These are phyloP conservation scores for Pseudococcus jackbeardsleyi DNA, from an alignment of 2,888 invertebrate species.

Conservation along the genomic window DNA sequence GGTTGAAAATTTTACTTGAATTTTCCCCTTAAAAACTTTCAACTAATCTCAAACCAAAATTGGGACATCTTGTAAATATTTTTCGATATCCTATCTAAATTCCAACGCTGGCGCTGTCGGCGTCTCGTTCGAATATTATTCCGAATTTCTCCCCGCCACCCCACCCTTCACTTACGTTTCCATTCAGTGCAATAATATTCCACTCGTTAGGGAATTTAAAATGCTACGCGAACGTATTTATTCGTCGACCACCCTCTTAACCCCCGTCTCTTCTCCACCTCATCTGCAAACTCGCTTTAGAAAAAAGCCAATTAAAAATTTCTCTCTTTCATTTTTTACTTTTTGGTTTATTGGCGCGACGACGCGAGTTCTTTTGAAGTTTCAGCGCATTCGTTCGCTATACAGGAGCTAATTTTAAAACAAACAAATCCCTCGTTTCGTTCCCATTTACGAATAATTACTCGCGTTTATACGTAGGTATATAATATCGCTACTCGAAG, in stretches of 20 bases:
- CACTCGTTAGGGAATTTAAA: neutral
- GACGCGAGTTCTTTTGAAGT: conserved; percentile 13
- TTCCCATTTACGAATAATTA: conserved; percentile 35
- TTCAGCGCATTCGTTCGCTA: neutral
- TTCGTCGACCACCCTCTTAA: neutral
- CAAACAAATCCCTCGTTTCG: conserved; percentile 30
- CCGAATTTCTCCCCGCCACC: too few relatives aligned
- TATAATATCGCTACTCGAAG: neutral
- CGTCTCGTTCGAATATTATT: too few relatives aligned
- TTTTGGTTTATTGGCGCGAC: neutral
- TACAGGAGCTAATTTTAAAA: conserved; percentile 8
- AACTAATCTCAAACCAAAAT: too few relatives aligned
- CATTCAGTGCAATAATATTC: neutral
- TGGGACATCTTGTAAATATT: too few relatives aligned
- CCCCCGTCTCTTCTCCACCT: neutral
- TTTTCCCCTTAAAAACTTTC: too few relatives aligned
- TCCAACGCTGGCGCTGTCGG: too few relatives aligned
- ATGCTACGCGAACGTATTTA: neutral
- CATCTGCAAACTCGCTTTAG: neutral
- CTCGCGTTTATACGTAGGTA: neutral
- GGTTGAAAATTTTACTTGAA: too few relatives aligned
- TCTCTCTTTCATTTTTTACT: neutral
- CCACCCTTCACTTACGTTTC: too few relatives aligned
- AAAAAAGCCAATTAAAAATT: conserved; percentile 9
- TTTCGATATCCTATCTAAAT: too few relatives aligned